These are phyloP conservation scores for Eulacestoma nigropectus DNA, from an alignment of 2,113 vertebrate species.

Conservation along the genomic window DNA sequence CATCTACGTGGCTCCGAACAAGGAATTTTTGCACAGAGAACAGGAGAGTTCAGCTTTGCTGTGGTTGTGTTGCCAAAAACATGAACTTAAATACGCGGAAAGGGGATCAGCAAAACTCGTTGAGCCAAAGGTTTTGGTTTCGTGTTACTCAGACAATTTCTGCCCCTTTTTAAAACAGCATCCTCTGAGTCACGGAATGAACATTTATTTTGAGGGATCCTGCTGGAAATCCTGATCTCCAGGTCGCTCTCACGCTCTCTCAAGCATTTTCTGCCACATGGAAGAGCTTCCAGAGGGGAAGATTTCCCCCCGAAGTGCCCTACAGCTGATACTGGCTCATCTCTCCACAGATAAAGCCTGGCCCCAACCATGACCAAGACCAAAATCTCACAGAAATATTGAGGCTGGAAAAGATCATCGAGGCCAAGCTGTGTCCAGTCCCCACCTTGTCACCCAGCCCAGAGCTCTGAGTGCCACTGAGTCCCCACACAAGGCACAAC, in stretches of 20 bases:
- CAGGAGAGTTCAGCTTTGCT: not conserved
- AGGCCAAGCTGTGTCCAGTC: not conserved
- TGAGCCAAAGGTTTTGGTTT: not conserved
- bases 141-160: not conserved
- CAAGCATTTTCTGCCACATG: not conserved
- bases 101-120: not conserved
- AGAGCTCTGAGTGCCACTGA: not conserved
- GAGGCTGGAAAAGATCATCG: not conserved
- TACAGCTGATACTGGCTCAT: not conserved
- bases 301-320: not conserved
- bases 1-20: not conserved
- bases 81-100: fast-evolving
- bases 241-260: not conserved
- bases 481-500: not conserved
- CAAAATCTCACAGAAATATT: not conserved
- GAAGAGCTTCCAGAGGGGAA: not conserved
- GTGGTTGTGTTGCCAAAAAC: not conserved
- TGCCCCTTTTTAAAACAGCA: not conserved
- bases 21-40: not conserved
- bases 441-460: not conserved
- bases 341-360: not conserved
- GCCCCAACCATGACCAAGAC: not conserved
- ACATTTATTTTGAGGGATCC: not conserved
- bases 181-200: not conserved
- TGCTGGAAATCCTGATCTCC: not conserved